Evolutionary conservation across 2,888 invertebrate species (phyloP).

Genomic region (Vandiemenella viatica): DNA sequence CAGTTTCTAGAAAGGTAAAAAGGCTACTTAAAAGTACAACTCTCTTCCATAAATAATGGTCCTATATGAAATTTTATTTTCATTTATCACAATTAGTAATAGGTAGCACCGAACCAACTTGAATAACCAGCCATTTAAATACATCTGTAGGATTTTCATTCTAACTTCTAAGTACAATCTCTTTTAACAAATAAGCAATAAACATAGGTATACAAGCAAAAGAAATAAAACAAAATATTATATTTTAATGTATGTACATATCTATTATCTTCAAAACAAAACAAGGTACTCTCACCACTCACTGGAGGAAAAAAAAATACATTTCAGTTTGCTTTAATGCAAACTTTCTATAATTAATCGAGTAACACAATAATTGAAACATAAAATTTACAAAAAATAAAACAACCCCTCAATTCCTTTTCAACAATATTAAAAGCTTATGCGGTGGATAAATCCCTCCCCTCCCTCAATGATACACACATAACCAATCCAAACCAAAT

Average conservation of each 20-base stretch:
- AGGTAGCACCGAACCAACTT: background rate
- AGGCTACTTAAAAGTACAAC: no score
- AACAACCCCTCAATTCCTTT: constrained; percentile 5
- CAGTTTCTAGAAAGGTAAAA: no score
- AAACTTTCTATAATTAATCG: background rate
- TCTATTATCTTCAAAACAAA: background rate
- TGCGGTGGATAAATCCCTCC: no score
- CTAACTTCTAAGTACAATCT: background rate
- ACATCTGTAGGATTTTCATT: background rate
- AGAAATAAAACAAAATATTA: background rate
- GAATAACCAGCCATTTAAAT: background rate
- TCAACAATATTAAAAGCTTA: background rate
- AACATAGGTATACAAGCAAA: background rate
- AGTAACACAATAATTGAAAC: background rate
- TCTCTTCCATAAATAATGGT: background rate
- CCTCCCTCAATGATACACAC: background rate
- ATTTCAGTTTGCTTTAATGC: background rate
- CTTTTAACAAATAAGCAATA: background rate
- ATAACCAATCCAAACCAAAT: background rate
- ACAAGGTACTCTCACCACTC: background rate
- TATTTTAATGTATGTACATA: background rate
- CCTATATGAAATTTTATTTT: background rate
- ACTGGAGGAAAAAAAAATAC: background rate
- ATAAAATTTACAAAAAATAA: constrained; percentile 1
- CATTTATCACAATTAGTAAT: background rate